These are phyloP conservation scores for Sipha flava DNA, from an alignment of 1,140 invertebrate genomes.

Conservation along the genomic window DNA sequence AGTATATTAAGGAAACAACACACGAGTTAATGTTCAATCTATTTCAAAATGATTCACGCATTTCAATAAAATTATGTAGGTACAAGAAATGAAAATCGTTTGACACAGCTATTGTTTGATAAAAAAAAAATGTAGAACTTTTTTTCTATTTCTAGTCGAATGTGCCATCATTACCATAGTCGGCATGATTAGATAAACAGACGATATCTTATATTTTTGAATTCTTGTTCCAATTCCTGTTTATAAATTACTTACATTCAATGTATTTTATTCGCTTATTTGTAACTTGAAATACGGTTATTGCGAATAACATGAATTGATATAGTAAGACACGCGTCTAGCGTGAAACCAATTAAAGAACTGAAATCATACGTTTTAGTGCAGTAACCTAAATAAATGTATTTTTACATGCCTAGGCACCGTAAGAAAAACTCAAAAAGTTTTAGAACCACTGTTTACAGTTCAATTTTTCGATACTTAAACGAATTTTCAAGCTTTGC, in stretches of 20 bases:
- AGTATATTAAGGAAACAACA: too few relatives aligned
- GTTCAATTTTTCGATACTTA: too few relatives aligned
- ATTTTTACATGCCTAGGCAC: not conserved
- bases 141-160: not conserved
- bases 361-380: not conserved
- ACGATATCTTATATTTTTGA: not conserved
- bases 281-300: not conserved
- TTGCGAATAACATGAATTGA: not conserved
- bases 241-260: not conserved
- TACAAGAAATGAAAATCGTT: too few relatives aligned
- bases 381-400: not conserved
- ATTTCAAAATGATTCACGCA: too few relatives aligned
- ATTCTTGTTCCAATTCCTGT: not conserved
- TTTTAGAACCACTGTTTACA: too few relatives aligned
- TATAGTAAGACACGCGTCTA: not conserved
- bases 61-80: too few relatives aligned
- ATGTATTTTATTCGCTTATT: not conserved
- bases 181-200: not conserved
- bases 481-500: too few relatives aligned
- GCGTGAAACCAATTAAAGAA: constrained; percentile 11
- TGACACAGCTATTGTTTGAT: too few relatives aligned
- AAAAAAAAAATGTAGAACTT: too few relatives aligned
- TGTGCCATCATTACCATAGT: too few relatives aligned
- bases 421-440: too few relatives aligned
- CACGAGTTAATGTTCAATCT: too few relatives aligned